Conservation (phyloP, 2,113 vertebrate genomes). For the Tretioscincus oriximinensis region DNA sequence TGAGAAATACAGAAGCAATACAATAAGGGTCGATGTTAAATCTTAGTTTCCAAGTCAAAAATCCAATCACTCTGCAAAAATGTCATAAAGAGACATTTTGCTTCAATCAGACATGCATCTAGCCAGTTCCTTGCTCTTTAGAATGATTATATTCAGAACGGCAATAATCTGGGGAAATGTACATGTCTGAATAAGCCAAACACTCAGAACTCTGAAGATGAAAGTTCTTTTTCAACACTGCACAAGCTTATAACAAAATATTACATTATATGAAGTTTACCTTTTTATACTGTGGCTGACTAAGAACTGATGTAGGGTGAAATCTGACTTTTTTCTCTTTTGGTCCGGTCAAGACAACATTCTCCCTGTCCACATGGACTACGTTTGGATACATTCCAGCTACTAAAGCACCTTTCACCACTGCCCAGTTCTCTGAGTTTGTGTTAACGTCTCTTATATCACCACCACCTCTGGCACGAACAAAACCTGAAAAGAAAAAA, state of each 20-base stretch:
- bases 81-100: not conserved
- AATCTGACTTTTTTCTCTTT: constrained; percentile 88
- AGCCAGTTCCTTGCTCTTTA: not conserved
- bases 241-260: not conserved
- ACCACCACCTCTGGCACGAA: constrained; percentile 84
- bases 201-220: not conserved
- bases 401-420: constrained; percentile 92
- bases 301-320: constrained; percentile 89
- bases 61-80: not conserved
- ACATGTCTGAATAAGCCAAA: not conserved
- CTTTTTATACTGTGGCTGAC: constrained; percentile 83
- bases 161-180: not conserved
- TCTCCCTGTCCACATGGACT: constrained; percentile 81
- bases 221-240: not conserved
- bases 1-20: not conserved
- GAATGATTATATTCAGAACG: not conserved
- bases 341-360: constrained; percentile 70
- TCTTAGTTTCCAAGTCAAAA: not conserved
- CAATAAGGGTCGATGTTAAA: not conserved
- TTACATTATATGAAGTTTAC: constrained; percentile 64
- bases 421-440: constrained; percentile 96
- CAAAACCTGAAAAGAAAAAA: constrained; percentile 80
- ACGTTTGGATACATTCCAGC: constrained; percentile 94
- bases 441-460: constrained; percentile 91
- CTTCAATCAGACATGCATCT: not conserved